Conservation (phyloP, 2,797 vertebrate genomes). For the Vultur gryphus region DNA sequence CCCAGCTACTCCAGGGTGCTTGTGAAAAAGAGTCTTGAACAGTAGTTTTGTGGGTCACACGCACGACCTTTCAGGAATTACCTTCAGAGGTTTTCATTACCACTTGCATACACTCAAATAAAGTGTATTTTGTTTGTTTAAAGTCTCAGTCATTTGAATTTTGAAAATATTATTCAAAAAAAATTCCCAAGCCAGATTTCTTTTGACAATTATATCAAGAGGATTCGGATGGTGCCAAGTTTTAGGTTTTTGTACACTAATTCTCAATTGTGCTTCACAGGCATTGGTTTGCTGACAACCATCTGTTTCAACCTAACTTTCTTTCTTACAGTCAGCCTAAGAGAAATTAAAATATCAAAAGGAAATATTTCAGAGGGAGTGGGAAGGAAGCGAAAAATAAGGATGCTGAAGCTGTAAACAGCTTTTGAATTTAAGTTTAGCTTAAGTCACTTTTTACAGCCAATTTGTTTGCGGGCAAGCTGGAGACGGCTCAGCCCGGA, state of each 20-base stretch:
- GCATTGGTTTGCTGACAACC: conserved; percentile 64
- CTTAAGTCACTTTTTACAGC: neutral
- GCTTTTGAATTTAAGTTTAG: neutral
- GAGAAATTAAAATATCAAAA: conserved; percentile 72
- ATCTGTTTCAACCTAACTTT: conserved; percentile 64
- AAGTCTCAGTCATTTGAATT: conserved; percentile 50
- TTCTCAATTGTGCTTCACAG: conserved; percentile 69
- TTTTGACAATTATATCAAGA: conserved; percentile 73
- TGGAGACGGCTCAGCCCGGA: neutral
- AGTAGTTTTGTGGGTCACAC: neutral
- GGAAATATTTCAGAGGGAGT: conserved; percentile 41
- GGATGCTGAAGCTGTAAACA: conserved; percentile 11
- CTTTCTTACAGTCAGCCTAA: conserved; percentile 47
- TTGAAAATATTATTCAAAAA: conserved; percentile 57
- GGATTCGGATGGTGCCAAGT: conserved; percentile 46
- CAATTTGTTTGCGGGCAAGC: neutral
- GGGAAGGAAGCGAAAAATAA: neutral
- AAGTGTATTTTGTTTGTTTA: conserved; percentile 66
- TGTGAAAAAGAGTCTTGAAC: no score
- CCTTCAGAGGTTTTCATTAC: neutral
- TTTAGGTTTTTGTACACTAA: conserved; percentile 54
- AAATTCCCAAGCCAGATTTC: conserved; percentile 61
- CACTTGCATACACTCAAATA: neutral
- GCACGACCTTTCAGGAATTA: neutral
- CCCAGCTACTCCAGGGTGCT: neutral